Percentiles rank a stretch among this genome's conserved stretches.
These are phyloP conservation scores for Eupithecia vulgata DNA, from an alignment of 2,888 invertebrate species.

Conservation along the genomic window DNA sequence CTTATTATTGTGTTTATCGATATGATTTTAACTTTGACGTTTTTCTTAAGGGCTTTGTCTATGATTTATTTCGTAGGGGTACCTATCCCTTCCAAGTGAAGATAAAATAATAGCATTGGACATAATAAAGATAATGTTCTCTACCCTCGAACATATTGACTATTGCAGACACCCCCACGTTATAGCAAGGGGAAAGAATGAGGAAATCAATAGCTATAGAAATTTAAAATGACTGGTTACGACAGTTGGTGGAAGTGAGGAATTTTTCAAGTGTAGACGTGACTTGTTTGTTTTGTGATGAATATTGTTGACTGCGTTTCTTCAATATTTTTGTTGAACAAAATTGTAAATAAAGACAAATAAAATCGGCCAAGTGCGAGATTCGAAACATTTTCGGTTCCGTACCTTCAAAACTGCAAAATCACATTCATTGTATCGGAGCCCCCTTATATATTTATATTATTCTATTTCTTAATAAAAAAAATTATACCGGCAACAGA, in stretches of 20 bases:
- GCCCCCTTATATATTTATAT: no score
- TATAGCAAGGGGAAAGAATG: conserved; percentile 52
- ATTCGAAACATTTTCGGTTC: no score
- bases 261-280: conserved; percentile 22
- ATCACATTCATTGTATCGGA: no score
- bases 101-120: conserved; percentile 35
- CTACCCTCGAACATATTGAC: conserved; percentile 52
- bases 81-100: conserved; percentile 18
- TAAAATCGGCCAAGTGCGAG: no score
- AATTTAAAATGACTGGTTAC: conserved; percentile 70
- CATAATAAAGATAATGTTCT: conserved; percentile 40
- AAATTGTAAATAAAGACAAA: background rate
- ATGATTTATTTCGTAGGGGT: background rate
- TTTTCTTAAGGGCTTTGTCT: background rate
- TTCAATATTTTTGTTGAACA: background rate
- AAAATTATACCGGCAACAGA: no score
- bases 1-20: background rate
- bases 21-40: background rate
- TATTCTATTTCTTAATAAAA: no score
- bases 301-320: background rate
- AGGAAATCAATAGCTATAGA: conserved; percentile 77
- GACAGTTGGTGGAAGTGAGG: conserved; percentile 55
- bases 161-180: conserved; percentile 54
- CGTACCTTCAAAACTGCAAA: no score
- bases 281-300: conserved; percentile 12